These are phyloP conservation scores for Mionectes olivaceus DNA, from an alignment of 2,797 vertebrate genomes.

Conservation along the genomic window DNA sequence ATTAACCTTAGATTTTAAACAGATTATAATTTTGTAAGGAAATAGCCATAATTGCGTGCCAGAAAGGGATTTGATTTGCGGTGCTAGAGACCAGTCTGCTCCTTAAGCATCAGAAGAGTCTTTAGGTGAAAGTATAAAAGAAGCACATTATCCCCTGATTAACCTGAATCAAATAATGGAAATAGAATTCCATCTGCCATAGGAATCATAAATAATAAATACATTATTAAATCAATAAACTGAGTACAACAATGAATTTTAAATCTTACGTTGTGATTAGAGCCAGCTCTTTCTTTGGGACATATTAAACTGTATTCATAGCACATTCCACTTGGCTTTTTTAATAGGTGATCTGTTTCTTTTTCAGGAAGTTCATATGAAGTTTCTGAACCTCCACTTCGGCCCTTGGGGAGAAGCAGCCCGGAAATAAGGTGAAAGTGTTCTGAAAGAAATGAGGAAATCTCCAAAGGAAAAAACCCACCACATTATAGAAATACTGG, in stretches of 20 bases:
- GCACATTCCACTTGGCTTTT: conserved; percentile 45
- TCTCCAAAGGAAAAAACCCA: conserved; percentile 17
- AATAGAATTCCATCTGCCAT: conserved; percentile 28
- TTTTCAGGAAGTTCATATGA: conserved; percentile 69
- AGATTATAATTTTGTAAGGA: background rate
- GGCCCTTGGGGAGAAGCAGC: background rate
- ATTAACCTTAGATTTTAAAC: background rate
- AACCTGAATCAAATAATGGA: conserved; percentile 32
- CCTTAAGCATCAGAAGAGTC: background rate
- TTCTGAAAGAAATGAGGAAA: conserved; percentile 57
- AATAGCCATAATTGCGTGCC: background rate
- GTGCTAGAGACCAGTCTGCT: background rate
- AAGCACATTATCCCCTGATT: conserved; percentile 31
- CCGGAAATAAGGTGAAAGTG: conserved; percentile 62
- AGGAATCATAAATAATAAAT: conserved; percentile 62
- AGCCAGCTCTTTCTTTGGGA: conserved; percentile 54
- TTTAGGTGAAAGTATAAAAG: conserved; percentile 3
- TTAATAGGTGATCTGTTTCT: conserved; percentile 69
- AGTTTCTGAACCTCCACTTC: conserved; percentile 58
- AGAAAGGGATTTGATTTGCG: background rate
- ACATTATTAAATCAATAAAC: conserved; percentile 57
- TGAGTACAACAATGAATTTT: conserved; percentile 39
- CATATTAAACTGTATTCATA: conserved; percentile 33
- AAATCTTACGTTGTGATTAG: conserved; percentile 33
- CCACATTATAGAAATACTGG: background rate